Evolutionary conservation across 2,888 invertebrate species (phyloP).

Genomic region (Ophion obscuratus): DNA sequence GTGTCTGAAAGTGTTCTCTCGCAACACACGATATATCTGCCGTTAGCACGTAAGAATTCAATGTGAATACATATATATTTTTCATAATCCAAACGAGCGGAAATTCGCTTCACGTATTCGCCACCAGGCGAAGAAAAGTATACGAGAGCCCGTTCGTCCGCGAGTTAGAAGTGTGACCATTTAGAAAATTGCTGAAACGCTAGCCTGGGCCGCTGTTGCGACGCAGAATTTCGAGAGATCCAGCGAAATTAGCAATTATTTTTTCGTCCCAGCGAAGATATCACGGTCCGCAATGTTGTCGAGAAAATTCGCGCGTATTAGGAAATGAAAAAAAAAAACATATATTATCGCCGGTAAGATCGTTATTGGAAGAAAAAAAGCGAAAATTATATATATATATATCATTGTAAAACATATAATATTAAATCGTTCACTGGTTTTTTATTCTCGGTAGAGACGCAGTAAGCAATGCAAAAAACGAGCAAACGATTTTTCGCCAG

Average conservation of each 20-base stretch:
- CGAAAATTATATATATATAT: no score
- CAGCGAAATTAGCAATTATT: no score
- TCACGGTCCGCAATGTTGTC: background rate
- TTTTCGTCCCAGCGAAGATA: no score
- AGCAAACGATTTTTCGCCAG: no score
- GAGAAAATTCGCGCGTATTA: background rate
- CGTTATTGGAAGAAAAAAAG: background rate
- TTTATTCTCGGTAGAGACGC: no score
- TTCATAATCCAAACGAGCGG: conserved; percentile 57
- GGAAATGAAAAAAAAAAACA: no score
- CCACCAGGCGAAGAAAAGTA: conserved; percentile 8
- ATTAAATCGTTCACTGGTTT: no score
- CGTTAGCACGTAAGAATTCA: conserved; percentile 43
- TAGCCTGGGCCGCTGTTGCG: no score
- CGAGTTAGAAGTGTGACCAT: conserved; percentile 25
- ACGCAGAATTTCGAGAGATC: no score
- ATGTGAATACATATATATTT: conserved; percentile 55
- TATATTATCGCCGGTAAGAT: no score
- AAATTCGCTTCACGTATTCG: conserved; percentile 39
- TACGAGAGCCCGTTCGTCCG: conserved; percentile 36
- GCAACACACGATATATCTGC: conserved; percentile 55
- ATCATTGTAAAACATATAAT: no score
- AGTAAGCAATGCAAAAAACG: no score
- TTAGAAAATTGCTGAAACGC: conserved; percentile 19
- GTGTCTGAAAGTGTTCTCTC: conserved; percentile 63